phyloP scores from a whole-genome alignment of 2,797 vertebrate genomes.

The Pipistrellus pygmaeus region DNA sequence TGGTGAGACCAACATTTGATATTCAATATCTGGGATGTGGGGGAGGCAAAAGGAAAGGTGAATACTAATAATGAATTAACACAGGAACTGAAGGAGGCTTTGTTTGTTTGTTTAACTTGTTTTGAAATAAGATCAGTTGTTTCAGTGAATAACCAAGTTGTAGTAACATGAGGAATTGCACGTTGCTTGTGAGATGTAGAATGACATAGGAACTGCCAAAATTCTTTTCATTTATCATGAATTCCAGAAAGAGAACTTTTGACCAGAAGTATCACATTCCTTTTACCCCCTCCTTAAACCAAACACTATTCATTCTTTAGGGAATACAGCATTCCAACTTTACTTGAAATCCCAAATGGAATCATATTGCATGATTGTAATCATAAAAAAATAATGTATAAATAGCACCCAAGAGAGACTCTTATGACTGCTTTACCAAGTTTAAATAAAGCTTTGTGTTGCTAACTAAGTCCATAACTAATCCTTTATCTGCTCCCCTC shows the following conservation, averaged over 20 bases:
- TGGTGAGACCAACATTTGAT: conserved; percentile 79
- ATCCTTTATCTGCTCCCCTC: not conserved
- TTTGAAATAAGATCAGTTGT: conserved; percentile 85
- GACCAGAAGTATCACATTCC: conserved; percentile 83
- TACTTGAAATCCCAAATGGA: conserved; percentile 78
- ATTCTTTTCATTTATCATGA: conserved; percentile 87
- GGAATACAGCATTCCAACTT: conserved; percentile 75
- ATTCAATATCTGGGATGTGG: conserved; percentile 70
- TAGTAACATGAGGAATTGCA: conserved; percentile 87
- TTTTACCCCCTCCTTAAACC: conserved; percentile 8
- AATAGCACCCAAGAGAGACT: conserved; percentile 65
- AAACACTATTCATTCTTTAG: conserved; percentile 76
- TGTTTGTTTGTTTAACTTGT: conserved; percentile 89
- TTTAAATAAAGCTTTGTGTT: conserved; percentile 68
- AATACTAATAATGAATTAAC: conserved; percentile 80
- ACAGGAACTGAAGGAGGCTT: conserved; percentile 85
- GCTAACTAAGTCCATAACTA: conserved; percentile 41
- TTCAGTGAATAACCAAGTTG: conserved; percentile 84
- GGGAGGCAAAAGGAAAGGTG: conserved; percentile 86
- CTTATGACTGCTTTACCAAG: conserved; percentile 49
- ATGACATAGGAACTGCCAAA: conserved; percentile 87
- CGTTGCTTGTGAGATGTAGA: conserved; percentile 88
- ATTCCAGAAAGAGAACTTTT: conserved; percentile 86
- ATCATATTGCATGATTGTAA: conserved; percentile 70
- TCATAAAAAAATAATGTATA: conserved; percentile 58